Base-by-base conservation (phyloP, 2,888 invertebrate genomes). In the Caenorhabditis plicata region DNA sequence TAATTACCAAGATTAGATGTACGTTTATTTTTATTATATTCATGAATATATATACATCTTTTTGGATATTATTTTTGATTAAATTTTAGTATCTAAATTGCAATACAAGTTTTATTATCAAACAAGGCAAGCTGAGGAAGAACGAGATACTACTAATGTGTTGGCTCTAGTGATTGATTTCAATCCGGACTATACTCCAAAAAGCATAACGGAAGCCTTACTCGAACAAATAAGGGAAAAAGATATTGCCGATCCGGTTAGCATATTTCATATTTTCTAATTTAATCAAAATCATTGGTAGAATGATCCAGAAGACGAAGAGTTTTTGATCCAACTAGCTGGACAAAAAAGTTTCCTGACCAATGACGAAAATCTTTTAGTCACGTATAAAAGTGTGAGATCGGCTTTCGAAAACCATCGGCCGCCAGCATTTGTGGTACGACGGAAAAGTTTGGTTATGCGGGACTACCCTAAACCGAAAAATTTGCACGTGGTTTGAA, bases 281-380 rank as follows among this genome's bases (percentile, higher is more conserved):
- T n/a, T n/a, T n/a, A n/a, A n/a, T n/a, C n/a, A n/a, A n/a, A n/a
- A n/a, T n/a, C n/a, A n/a, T n/a, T n/a, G n/a, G n/a, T n/a, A n/a
- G n/a, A n/a, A n/a, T 15, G 50, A 61, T 31, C 52, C 70, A 8
- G 9, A 27, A 13, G 61, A 66, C n/a, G 68, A 66, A 19, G 66
- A 61, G n/a, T 79, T 67, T 46, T 51, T 78, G 7, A 57, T 78
- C 4, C 78, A 78, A 57, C 42, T 79, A 22, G 78, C 68, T 8
- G 78, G 78, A 5, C 45, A 66, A 45, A 68, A 64, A 9, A 67
- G 65, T 22, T 78, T 60, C 43, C 45, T 78, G 22, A 75, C 76
- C 0, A 53, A 57, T 40, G 48, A 38, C 19, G 48, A 11, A 22
- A 36, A 35, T 27, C 19, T 36, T 26, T 19, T 27, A 7, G 36